phyloP scores from a whole-genome alignment of 2,113 vertebrate species.

The Gavia stellata region DNA sequence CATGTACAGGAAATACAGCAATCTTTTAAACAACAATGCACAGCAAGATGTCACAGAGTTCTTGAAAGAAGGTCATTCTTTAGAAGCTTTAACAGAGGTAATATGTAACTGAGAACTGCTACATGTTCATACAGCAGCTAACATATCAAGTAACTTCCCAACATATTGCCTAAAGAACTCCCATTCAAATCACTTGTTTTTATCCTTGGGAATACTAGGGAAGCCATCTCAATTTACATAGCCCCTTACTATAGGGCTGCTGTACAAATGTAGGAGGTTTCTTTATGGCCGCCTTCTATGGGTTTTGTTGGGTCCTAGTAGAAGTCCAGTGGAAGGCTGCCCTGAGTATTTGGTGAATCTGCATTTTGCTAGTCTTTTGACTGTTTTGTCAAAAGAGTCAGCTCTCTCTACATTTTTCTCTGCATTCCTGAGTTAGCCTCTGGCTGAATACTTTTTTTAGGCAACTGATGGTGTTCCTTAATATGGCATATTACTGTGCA shows the following conservation, averaged over 20 bases:
- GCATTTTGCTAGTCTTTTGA: not conserved
- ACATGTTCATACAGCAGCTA: not conserved
- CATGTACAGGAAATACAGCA: conserved; percentile 79
- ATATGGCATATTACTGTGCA: not conserved
- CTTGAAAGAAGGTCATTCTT: conserved; percentile 76
- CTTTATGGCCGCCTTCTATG: not conserved
- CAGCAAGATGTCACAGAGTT: conserved; percentile 74
- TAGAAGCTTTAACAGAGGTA: conserved; percentile 80
- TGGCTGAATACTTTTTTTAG: not conserved
- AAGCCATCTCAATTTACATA: not conserved
- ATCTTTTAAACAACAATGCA: conserved; percentile 78
- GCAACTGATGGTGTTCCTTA: not conserved
- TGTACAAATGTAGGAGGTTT: not conserved
- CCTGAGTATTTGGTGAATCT: not conserved
- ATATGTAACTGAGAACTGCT: not conserved
- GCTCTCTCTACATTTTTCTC: not conserved
- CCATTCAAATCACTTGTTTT: not conserved
- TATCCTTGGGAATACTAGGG: not conserved
- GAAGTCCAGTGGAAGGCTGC: not conserved
- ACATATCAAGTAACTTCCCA: not conserved
- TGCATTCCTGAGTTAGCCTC: not conserved
- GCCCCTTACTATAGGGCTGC: not conserved
- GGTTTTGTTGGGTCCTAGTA: not conserved
- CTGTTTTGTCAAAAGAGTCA: not conserved
- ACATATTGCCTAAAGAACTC: not conserved